Evolutionary conservation across 2,888 invertebrate genomes (phyloP), one percentile per base, ranked within the genome.

Genomic region (Pachycephus smyrnensis): DNA sequence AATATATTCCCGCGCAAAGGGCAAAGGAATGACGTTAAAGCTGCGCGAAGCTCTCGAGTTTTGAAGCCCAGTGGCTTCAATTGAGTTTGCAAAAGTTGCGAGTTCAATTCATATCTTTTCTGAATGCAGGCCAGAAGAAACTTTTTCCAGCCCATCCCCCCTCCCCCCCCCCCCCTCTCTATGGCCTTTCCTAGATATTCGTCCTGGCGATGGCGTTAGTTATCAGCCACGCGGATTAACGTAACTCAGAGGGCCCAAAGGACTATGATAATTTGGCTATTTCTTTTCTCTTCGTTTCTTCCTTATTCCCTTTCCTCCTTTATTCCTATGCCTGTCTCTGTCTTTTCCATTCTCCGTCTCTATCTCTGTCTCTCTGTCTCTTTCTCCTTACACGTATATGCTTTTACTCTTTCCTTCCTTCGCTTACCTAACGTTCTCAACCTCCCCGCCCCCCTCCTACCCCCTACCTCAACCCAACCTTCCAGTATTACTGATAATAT

Each of bases 21-120:
- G 84, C 85, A 82, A 78, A 83, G 84, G 83, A 86, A 84, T 83
- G 81, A 84, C 86, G 84, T 86, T 86, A 86, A 86, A 86, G 84
- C 80, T 79, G 78, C 79, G 79, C 82, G 81, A 84, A 15, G 23
- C 55, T 23, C 23, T 55, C 55, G 55, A 55, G 55, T 23, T 55
- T 55, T 1, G 23, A 23, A 55, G 55, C 55, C 9, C 55, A 2
- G 55, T 9, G 55, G 55, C 33, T n/a, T 75, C 83, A 80, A 86
- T 84, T 82, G 81, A 84, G 80, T 82, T 84, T 84, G 79, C 82
- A 75, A 82, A 84, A 79, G 77, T 82, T 82, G 79, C 74, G 73
- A 77, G 79, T 33, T 81, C 36, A 77, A 78, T 73, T 74, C 80
- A 82, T 80, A 82, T 80, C 80, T 79, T 78, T 77, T 76, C 79